phyloP scores from a whole-genome alignment of 1,140 invertebrate genomes.

The Aphis craccivora region DNA sequence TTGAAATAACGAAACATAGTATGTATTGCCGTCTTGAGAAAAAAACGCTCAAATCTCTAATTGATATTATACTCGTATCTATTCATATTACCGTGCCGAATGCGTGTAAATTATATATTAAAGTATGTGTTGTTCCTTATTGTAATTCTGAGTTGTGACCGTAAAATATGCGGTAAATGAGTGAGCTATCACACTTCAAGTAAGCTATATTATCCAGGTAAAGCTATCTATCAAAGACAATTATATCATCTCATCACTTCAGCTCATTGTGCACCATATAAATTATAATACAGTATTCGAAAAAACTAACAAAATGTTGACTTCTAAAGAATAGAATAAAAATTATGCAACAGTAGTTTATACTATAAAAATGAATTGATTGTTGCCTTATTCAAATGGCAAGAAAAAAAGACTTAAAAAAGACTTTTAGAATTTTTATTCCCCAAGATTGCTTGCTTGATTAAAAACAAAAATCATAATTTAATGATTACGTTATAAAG shows the following conservation, averaged over 20 bases:
- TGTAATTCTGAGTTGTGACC: background rate
- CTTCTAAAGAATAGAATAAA: background rate
- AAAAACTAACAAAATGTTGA: background rate
- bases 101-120: background rate
- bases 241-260: background rate
- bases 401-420: background rate
- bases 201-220: background rate
- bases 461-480: background rate
- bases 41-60: background rate
- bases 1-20: background rate
- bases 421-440: background rate
- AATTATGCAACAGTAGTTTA: background rate
- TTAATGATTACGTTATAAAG: background rate
- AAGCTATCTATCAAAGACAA: background rate
- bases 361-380: background rate
- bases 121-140: background rate
- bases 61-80: background rate
- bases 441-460: background rate
- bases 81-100: background rate
- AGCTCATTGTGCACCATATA: background rate
- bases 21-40: background rate
- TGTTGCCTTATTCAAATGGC: background rate
- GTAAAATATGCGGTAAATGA: background rate
- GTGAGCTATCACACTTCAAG: background rate
- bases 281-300: background rate